A percentile compares a stretch with the other conserved stretches of the same genome.
These are phyloP conservation scores for Altica lythri DNA, from an alignment of 2,888 invertebrate genomes.

Conservation along the genomic window DNA sequence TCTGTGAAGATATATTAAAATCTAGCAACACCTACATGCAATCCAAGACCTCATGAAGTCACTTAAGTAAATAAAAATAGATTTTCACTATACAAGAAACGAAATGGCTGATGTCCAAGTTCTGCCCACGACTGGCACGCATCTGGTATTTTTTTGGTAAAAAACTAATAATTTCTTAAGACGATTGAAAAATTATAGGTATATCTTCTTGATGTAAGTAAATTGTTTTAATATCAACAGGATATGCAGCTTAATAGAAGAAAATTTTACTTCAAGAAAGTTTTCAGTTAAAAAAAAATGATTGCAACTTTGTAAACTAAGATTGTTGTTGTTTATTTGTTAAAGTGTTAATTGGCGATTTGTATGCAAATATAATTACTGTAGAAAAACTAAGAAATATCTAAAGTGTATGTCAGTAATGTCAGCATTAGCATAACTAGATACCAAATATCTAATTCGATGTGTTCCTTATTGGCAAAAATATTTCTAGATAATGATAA, in stretches of 20 bases:
- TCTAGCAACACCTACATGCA: slow-evolving; percentile 8
- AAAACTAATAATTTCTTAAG: not conserved
- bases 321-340: slow-evolving; percentile 14
- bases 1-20: slow-evolving; percentile 1
- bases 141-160: slow-evolving; percentile 1
- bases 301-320: slow-evolving; percentile 10
- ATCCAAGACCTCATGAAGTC: slow-evolving; percentile 6
- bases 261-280: too few relatives aligned
- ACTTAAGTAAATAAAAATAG: slow-evolving; percentile 8
- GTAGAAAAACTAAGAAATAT: slow-evolving; percentile 14
- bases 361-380: slow-evolving; percentile 27
- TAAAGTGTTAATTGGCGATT: slow-evolving; percentile 19
- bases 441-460: slow-evolving; percentile 12
- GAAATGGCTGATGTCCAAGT: slow-evolving; percentile 3
- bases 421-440: slow-evolving; percentile 26
- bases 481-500: slow-evolving; percentile 11
- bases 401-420: slow-evolving; percentile 8
- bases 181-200: not conserved
- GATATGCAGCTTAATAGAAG: too few relatives aligned
- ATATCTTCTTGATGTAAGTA: too few relatives aligned
- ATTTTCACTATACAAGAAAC: slow-evolving; percentile 9
- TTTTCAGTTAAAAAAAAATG: too few relatives aligned
- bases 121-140: not conserved
- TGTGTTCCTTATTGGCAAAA: slow-evolving; percentile 28
- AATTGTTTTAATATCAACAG: too few relatives aligned